Evolutionary conservation across 2,888 invertebrate genomes (phyloP).

Genomic region (Dione juno): DNA sequence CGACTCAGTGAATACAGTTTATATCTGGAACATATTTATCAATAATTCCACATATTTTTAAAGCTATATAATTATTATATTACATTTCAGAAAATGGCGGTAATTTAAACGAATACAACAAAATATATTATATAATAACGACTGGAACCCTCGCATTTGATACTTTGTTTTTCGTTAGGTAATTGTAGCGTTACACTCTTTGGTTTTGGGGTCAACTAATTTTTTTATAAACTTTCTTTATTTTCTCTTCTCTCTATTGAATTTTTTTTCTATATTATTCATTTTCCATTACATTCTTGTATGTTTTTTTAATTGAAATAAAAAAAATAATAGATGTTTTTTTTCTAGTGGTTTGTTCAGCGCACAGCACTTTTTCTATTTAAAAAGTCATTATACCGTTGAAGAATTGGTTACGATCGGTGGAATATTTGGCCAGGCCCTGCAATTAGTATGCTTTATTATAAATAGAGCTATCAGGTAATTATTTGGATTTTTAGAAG

Average conservation of each 20-base stretch:
- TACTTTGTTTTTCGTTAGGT: conserved; percentile 86
- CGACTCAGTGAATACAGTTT: too few species aligned
- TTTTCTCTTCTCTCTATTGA: too few species aligned
- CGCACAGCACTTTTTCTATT: conserved; percentile 84
- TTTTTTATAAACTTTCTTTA: background rate
- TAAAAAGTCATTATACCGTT: conserved; percentile 75
- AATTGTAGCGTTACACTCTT: conserved; percentile 28
- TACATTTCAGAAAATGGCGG: conserved; percentile 71
- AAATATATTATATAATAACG: conserved; percentile 77
- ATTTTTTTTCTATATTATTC: background rate
- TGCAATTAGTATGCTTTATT: conserved; percentile 80
- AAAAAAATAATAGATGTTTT: background rate
- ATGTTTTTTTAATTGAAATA: background rate
- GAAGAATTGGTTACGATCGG: conserved; percentile 74
- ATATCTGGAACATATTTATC: too few species aligned
- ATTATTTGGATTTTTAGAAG: too few species aligned
- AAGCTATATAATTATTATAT: too few species aligned
- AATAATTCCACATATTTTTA: too few species aligned
- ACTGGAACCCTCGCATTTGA: conserved; percentile 84
- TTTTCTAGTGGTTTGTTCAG: conserved; percentile 83
- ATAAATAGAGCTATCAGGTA: conserved; percentile 84
- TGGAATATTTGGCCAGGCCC: conserved; percentile 74
- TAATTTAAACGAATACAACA: conserved; percentile 68
- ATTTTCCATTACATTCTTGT: background rate
- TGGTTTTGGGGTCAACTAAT: background rate